A percentile compares a stretch with the other conserved stretches of the same genome.
These are phyloP conservation scores for Buathra laborator DNA, from an alignment of 2,888 invertebrate genomes.

Conservation along the genomic window DNA sequence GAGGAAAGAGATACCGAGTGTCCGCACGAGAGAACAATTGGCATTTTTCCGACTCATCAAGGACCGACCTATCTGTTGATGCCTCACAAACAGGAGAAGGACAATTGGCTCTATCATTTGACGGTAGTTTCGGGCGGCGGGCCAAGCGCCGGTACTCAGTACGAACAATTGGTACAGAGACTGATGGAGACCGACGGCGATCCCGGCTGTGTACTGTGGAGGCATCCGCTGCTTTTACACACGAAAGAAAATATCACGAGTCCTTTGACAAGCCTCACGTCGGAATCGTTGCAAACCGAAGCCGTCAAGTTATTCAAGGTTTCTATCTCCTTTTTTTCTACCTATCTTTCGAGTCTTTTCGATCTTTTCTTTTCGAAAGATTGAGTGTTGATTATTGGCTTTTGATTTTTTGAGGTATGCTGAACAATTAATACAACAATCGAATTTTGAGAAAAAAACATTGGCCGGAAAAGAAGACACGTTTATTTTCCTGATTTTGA, in stretches of 20 bases:
- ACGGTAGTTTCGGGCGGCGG: slow-evolving; percentile 98
- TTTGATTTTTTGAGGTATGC: slow-evolving; percentile 87
- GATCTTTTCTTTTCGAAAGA: too few relatives aligned
- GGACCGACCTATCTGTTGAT: slow-evolving; percentile 98
- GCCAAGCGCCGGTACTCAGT: slow-evolving; percentile 96
- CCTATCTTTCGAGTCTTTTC: too few relatives aligned
- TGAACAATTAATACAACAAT: neutral
- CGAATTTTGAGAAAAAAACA: neutral
- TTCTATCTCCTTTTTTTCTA: neutral
- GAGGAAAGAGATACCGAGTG: slow-evolving; percentile 92
- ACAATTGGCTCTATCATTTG: slow-evolving; percentile 93
- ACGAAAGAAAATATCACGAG: slow-evolving; percentile 96
- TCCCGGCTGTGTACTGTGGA: slow-evolving; percentile 96
- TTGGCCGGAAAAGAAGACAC: neutral
- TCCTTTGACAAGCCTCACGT: slow-evolving; percentile 95
- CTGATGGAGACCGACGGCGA: slow-evolving; percentile 98
- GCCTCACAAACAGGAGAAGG: slow-evolving; percentile 97
- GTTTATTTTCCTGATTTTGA: too few relatives aligned
- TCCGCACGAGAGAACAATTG: slow-evolving; percentile 93
- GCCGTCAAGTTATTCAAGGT: slow-evolving; percentile 98
- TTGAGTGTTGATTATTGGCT: too few relatives aligned
- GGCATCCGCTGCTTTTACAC: slow-evolving; percentile 95
- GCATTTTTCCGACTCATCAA: slow-evolving; percentile 97
- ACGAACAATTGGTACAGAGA: slow-evolving; percentile 97
- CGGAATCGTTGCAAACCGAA: slow-evolving; percentile 95